These are phyloP conservation scores for Automeris io DNA, from an alignment of 2,888 invertebrate species.

Conservation along the genomic window DNA sequence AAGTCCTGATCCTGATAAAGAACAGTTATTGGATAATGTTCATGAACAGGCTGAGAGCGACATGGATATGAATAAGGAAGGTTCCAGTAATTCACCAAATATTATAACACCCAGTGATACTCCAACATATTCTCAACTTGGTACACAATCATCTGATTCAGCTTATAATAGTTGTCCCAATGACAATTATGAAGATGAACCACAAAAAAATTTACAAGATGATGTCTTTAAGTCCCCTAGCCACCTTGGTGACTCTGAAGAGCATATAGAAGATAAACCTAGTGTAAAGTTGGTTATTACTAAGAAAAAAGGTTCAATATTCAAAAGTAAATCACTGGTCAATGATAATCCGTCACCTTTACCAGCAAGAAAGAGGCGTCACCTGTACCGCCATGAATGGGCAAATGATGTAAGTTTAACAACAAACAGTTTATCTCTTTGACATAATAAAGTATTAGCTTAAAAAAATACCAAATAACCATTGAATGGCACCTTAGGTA, in stretches of 20 bases:
- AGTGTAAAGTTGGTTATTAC: conserved; percentile 84
- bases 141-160: conserved; percentile 58
- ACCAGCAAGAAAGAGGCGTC: conserved; percentile 83
- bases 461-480: background rate
- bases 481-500: background rate
- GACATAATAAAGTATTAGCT: background rate
- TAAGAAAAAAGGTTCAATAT: conserved; percentile 92
- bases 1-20: conserved; percentile 40
- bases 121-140: conserved; percentile 42
- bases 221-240: conserved; percentile 68
- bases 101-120: conserved; percentile 38
- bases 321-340: conserved; percentile 87
- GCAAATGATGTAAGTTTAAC: conserved; percentile 81
- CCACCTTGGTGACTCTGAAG: conserved; percentile 48
- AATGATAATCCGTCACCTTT: conserved; percentile 77
- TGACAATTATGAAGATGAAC: conserved; percentile 62
- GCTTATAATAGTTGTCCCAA: conserved; percentile 67
- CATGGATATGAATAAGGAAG: conserved; percentile 23
- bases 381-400: conserved; percentile 93
- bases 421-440: background rate
- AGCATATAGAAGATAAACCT: conserved; percentile 65
- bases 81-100: conserved; percentile 20
- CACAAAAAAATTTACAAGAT: conserved; percentile 51
- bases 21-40: conserved; percentile 10
- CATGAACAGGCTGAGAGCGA: conserved; percentile 21